Percentiles rank a stretch among this genome's conserved stretches.
Conservation (phyloP, 2,888 invertebrate genomes). For the Ornithoptera alexandrae region DNA sequence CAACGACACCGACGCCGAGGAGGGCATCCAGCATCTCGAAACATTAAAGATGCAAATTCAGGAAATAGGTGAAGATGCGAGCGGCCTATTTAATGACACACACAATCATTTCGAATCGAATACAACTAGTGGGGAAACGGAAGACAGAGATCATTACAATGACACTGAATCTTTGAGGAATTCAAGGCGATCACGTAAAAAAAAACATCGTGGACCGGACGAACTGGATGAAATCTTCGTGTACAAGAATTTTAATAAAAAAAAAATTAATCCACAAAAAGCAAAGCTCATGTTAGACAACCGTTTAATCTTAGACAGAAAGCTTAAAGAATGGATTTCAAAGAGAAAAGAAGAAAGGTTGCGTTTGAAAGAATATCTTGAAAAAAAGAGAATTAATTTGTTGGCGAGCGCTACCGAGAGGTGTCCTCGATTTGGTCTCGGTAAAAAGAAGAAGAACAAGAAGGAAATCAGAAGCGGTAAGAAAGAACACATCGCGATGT, state of each 20-base stretch:
- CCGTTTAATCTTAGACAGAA: constrained; percentile 10
- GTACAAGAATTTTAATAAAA: constrained; percentile 3
- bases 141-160: neutral
- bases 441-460: constrained; percentile 8
- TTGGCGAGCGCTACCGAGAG: constrained; percentile 4
- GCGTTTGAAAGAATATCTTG: constrained; percentile 19
- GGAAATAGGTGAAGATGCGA: neutral
- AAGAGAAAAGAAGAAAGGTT: constrained; percentile 15
- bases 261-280: neutral
- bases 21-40: constrained; percentile 5
- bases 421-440: constrained; percentile 21
- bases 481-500: neutral
- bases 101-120: neutral
- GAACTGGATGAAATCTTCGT: constrained; percentile 16
- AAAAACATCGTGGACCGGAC: constrained; percentile 4
- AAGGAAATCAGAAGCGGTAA: neutral
- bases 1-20: constrained; percentile 6
- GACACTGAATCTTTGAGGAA: neutral
- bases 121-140: neutral
- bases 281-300: constrained; percentile 14
- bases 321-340: constrained; percentile 21
- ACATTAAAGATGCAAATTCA: constrained; percentile 11
- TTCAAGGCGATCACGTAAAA: constrained; percentile 10
- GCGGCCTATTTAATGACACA: neutral
- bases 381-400: constrained; percentile 8